Evolutionary conservation across 1,140 invertebrate species (phyloP).

Genomic region (Trichonephila clavipes): DNA sequence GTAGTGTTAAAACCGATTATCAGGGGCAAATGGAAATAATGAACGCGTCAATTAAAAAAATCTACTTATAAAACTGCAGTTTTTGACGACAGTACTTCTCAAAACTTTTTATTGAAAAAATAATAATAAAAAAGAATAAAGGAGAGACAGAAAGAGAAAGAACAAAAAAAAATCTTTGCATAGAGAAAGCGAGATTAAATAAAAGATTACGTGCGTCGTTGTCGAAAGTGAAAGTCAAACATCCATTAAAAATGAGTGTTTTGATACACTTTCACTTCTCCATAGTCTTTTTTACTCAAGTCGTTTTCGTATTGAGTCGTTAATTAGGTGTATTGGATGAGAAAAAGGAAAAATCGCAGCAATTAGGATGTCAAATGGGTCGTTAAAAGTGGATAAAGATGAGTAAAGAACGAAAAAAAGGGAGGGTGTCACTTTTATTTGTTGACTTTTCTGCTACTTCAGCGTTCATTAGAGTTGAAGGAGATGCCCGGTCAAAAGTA

Average conservation of each 20-base stretch:
- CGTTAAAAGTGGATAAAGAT: constrained; percentile 52
- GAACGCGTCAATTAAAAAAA: not conserved
- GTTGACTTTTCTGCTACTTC: not conserved
- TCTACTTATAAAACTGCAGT: not conserved
- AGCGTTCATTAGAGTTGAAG: not conserved
- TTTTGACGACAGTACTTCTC: constrained; percentile 1
- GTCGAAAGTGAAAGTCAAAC: constrained; percentile 1
- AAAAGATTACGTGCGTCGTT: no score
- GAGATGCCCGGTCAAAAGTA: not conserved
- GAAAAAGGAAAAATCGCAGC: constrained; percentile 14
- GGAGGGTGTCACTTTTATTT: constrained; percentile 14
- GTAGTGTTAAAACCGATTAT: constrained; percentile 1
- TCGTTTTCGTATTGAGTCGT: constrained; percentile 1
- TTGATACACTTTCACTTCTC: not conserved
- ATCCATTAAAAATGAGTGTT: constrained; percentile 28
- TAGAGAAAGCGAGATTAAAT: not conserved
- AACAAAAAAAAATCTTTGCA: not conserved
- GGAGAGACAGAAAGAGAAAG: not conserved
- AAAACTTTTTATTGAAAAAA: not conserved
- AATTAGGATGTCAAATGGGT: constrained; percentile 49
- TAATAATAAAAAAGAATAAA: not conserved
- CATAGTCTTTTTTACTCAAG: not conserved
- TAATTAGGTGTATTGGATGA: constrained; percentile 37
- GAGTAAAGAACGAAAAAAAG: not conserved
- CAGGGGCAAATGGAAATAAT: not conserved